These are phyloP conservation scores for Leptobrachium leishanense DNA, from an alignment of 2,113 vertebrate species.

Conservation along the genomic window DNA sequence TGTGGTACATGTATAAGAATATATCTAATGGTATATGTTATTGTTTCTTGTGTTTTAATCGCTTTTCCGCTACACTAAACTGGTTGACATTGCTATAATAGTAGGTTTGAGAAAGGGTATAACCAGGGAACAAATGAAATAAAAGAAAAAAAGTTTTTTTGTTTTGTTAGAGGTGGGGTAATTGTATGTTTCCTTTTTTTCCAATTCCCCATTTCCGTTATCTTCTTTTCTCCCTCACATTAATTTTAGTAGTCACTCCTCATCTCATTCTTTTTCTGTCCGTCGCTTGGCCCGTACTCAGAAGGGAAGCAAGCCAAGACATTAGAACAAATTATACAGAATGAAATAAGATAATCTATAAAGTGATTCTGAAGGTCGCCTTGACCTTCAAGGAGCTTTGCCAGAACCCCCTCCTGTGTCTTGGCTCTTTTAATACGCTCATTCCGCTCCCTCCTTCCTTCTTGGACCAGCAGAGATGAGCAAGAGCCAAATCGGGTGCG, in stretches of 20 bases:
- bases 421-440: conserved; percentile 14
- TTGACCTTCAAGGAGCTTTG: conserved; percentile 38
- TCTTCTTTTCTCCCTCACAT: too few relatives aligned
- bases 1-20: too few relatives aligned
- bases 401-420: conserved; percentile 27
- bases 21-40: too few relatives aligned
- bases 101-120: too few relatives aligned
- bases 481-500: conserved; percentile 4
- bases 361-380: conserved; percentile 48
- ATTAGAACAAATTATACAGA: conserved; percentile 49
- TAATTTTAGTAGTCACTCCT: not conserved
- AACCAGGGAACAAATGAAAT: too few relatives aligned
- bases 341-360: conserved; percentile 50
- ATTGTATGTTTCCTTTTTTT: too few relatives aligned
- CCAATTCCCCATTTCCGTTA: too few relatives aligned
- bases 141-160: too few relatives aligned
- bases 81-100: too few relatives aligned
- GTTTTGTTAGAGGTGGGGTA: too few relatives aligned
- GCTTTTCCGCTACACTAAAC: too few relatives aligned
- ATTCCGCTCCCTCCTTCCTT: conserved; percentile 16
- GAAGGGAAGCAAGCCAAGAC: conserved; percentile 47
- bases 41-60: too few relatives aligned
- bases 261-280: conserved; percentile 13
- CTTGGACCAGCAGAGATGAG: conserved; percentile 28
- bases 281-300: conserved; percentile 27